Evolutionary conservation across 2,113 vertebrate genomes (phyloP).

Genomic region (Phrynosoma blainvillii): DNA sequence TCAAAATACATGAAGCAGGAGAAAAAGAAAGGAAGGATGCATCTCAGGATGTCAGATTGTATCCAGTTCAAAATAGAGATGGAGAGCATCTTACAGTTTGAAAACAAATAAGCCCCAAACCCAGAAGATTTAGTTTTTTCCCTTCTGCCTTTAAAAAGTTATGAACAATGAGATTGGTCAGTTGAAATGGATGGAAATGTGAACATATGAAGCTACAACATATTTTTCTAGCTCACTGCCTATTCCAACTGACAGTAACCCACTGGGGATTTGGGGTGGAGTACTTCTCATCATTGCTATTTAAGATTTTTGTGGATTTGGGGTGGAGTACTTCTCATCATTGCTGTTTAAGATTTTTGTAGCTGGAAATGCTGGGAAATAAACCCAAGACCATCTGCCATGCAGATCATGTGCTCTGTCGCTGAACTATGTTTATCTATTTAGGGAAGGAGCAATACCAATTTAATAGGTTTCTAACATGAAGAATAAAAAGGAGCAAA

Average conservation of each 20-base stretch:
- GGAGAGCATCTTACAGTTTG: neutral
- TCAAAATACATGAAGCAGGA: neutral
- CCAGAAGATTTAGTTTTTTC: neutral
- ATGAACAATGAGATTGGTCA: neutral
- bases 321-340: no score
- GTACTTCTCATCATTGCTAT: no score
- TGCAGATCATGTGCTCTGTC: neutral
- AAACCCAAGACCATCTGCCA: neutral
- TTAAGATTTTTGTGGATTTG: neutral
- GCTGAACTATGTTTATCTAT: no score
- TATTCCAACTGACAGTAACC: neutral
- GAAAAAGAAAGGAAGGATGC: neutral
- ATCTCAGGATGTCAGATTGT: neutral
- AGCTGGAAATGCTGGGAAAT: no score
- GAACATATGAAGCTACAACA: neutral
- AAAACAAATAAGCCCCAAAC: neutral
- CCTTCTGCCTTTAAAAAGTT: neutral
- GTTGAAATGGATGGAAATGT: neutral
- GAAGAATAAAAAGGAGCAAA: no score
- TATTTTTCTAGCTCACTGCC: neutral
- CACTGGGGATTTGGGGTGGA: neutral
- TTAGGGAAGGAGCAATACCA: neutral
- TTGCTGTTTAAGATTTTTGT: neutral
- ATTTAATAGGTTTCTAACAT: neutral
- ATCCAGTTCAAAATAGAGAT: neutral